Evolutionary conservation across 2,797 vertebrate species (phyloP).

Genomic region (Siniperca scherzeri): DNA sequence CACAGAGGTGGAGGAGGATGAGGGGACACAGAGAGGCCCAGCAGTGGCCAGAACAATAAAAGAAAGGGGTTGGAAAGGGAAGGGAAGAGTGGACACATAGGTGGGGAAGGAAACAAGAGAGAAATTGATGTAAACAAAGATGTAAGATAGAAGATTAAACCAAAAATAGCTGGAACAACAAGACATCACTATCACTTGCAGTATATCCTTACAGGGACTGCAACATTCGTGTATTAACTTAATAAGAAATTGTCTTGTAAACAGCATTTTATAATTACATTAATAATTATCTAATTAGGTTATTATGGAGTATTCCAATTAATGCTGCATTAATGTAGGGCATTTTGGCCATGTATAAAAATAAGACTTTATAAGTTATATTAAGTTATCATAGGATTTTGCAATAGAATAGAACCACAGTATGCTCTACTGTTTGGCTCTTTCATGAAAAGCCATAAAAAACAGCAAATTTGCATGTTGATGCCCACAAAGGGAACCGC

Average conservation of each 20-base stretch:
- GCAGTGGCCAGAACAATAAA: constrained; percentile 38
- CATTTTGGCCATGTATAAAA: background rate
- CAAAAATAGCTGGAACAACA: constrained; percentile 8
- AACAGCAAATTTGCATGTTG: background rate
- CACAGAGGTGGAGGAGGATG: background rate
- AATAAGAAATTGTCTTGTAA: constrained; percentile 13
- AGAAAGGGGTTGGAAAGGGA: constrained; percentile 9
- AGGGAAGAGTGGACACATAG: constrained; percentile 25
- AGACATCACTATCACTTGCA: constrained; percentile 18
- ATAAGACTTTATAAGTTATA: background rate
- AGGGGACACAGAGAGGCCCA: constrained; percentile 7
- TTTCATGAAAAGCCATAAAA: background rate
- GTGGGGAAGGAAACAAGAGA: constrained; percentile 38
- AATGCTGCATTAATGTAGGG: background rate
- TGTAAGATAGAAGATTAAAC: constrained; percentile 16
- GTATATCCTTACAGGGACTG: background rate
- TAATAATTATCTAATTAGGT: background rate
- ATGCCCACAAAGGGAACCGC: background rate
- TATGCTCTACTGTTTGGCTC: background rate
- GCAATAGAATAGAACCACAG: background rate
- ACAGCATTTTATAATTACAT: constrained; percentile 1
- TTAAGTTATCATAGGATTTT: constrained; percentile 3
- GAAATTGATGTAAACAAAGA: constrained; percentile 48
- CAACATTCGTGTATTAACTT: background rate
- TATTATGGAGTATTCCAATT: background rate